Evolutionary conservation across 35 echinoderm and acorn worm genomes (phyloP), one percentile per base, ranked within the genome.

Genomic region (Heliocidaris erythrogramma): DNA sequence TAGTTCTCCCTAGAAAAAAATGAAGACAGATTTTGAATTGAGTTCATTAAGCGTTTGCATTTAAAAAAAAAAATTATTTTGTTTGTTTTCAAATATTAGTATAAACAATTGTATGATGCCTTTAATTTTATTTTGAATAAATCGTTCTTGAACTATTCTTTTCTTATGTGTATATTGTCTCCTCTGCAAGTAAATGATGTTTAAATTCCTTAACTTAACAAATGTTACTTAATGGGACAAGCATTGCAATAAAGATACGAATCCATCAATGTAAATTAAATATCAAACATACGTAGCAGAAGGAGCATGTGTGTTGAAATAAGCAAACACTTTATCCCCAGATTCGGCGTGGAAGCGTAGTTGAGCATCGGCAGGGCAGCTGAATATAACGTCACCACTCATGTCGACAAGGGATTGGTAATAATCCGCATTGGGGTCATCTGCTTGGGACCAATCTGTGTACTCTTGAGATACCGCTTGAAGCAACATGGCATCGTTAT

Each of bases 401-500:
- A 97, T 49, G 3, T 95, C 56, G 17, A 95, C 88, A 30, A 56
- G 86, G 17, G 94, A 94, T 24, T 95, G 60, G 31, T 96, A 96
- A 60, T 95, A 99, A 48, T 97, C 95, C 7, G 96, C 94, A 24
- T 95, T 60, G 1, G 94, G 92, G 32, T 96, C 85, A 65, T 96
- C 98, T 18, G 96, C 95, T 48, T 85, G 31, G 14, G 92, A 91
- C 95, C 95, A 96, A 31, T 96, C 95, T 21, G 95, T 92, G 95
- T 99, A 99, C 16, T 95, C 49, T 18, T 95, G 88, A 90, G 96
- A 94, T 7, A 97, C 94, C 4, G 96, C 96, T n/a, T 96, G 87
- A 31, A 53, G 30, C 48, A 96, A 32, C 12, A 59, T 24, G 65
- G 52, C 59, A 91, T 60, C 94, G 32, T 90, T n/a, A 27, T 78